A percentile compares a stretch with the other conserved stretches of the same genome.
phyloP scores from a whole-genome alignment of 2,888 invertebrate genomes.

The Drosophila glabriapex region DNA sequence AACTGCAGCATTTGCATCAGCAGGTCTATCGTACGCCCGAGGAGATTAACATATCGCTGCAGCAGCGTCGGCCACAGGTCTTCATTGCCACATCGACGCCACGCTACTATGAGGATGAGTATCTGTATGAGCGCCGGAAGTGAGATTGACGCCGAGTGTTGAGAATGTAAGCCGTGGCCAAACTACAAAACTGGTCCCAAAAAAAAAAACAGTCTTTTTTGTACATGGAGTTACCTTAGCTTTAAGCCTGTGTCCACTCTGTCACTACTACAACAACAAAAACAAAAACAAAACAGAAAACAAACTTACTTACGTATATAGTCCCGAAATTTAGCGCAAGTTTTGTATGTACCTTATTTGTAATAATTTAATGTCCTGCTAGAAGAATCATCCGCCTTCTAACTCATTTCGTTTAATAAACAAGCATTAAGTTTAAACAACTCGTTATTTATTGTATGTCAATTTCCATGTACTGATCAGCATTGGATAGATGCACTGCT shows the following conservation, averaged over 20 bases:
- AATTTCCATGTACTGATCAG: slow-evolving; percentile 86
- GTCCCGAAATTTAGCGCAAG: slow-evolving; percentile 77
- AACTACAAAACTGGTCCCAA: slow-evolving; percentile 20
- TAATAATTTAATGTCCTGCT: slow-evolving; percentile 82
- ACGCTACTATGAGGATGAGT: slow-evolving; percentile 85
- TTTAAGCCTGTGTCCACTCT: slow-evolving; percentile 69
- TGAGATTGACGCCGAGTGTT: slow-evolving; percentile 40
- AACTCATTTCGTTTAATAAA: slow-evolving; percentile 81
- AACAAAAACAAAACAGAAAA: slow-evolving; percentile 23
- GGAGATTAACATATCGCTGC: slow-evolving; percentile 94
- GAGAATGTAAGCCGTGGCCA: slow-evolving; percentile 5
- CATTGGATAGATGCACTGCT: slow-evolving; percentile 84
- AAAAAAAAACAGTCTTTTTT: slow-evolving; percentile 71
- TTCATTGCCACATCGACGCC: slow-evolving; percentile 85
- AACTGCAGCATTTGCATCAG: slow-evolving; percentile 79
- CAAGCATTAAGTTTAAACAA: slow-evolving; percentile 68
- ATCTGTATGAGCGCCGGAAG: slow-evolving; percentile 85
- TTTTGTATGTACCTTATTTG: slow-evolving; percentile 75
- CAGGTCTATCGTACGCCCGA: slow-evolving; percentile 94
- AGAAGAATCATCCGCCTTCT: slow-evolving; percentile 81
- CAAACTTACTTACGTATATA: slow-evolving; percentile 37
- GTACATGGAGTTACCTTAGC: slow-evolving; percentile 59
- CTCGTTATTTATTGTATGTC: slow-evolving; percentile 77
- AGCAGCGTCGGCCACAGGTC: slow-evolving; percentile 90
- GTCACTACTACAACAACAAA: slow-evolving; percentile 35